Conservation (phyloP, 2,113 vertebrate genomes). For the Argyrosomus japonicus region DNA sequence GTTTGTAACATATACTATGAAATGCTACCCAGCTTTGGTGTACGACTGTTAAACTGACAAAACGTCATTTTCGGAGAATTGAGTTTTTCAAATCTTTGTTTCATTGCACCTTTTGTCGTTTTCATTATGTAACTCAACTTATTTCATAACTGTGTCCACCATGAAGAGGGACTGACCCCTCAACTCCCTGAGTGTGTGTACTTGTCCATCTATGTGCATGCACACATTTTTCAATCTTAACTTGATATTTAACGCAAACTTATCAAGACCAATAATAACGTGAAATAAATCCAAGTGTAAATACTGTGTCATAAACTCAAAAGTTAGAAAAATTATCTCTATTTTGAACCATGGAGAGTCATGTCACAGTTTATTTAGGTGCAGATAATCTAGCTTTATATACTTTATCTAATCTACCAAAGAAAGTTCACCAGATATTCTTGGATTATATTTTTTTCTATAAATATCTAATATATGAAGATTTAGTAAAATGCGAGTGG, state of each 20-base stretch:
- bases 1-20: conserved; percentile 22
- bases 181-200: neutral
- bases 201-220: neutral
- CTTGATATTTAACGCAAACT: neutral
- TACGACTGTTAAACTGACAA: conserved; percentile 57
- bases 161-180: conserved; percentile 32
- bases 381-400: conserved; percentile 41
- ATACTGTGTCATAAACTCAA: conserved; percentile 9
- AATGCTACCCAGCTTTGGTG: conserved; percentile 44
- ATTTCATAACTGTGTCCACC: conserved; percentile 16
- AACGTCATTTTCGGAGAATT: neutral
- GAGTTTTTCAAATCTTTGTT: neutral
- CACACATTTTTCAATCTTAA: conserved; percentile 1
- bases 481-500: conserved; percentile 8
- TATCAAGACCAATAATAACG: conserved; percentile 10
- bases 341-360: conserved; percentile 8
- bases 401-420: conserved; percentile 61
- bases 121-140: conserved; percentile 25
- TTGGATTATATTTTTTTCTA: conserved; percentile 21
- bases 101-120: conserved; percentile 38
- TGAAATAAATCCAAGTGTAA: conserved; percentile 18
- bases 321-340: neutral
- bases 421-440: conserved; percentile 44
- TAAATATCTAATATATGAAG: conserved; percentile 22
- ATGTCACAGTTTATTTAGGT: conserved; percentile 32